Evolutionary conservation across 2,797 vertebrate genomes (phyloP).

Genomic region (Sciurus vulgaris): DNA sequence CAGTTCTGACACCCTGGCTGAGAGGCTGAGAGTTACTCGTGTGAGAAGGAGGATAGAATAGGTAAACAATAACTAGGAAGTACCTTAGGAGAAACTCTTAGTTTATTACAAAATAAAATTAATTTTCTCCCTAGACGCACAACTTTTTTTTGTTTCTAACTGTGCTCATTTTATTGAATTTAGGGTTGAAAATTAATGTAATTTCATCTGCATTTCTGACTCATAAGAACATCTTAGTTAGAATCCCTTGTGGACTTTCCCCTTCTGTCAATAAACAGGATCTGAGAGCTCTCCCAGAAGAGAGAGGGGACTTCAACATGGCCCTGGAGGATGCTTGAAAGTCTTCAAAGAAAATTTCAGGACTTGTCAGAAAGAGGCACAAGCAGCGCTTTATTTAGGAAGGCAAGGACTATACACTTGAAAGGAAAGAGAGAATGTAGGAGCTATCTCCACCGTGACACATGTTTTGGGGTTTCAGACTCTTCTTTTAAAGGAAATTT

Average conservation of each 20-base stretch:
- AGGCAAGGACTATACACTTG: not conserved
- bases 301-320: not conserved
- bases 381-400: not conserved
- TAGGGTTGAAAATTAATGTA: not conserved
- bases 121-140: not conserved
- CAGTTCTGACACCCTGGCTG: not conserved
- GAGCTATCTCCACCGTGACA: not conserved
- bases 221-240: not conserved
- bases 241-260: not conserved
- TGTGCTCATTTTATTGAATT: not conserved
- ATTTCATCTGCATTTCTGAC: not conserved
- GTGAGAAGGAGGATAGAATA: not conserved
- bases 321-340: not conserved
- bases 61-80: not conserved
- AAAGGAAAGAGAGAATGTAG: not conserved
- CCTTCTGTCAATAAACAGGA: not conserved
- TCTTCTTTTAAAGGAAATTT: not conserved
- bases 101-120: not conserved
- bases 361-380: not conserved
- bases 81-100: not conserved
- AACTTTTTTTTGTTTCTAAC: not conserved
- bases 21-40: not conserved
- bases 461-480: not conserved
- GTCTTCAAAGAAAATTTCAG: not conserved
- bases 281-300: not conserved